phyloP scores from a whole-genome alignment of 1,140 invertebrate genomes.

The Ephestia elutella region DNA sequence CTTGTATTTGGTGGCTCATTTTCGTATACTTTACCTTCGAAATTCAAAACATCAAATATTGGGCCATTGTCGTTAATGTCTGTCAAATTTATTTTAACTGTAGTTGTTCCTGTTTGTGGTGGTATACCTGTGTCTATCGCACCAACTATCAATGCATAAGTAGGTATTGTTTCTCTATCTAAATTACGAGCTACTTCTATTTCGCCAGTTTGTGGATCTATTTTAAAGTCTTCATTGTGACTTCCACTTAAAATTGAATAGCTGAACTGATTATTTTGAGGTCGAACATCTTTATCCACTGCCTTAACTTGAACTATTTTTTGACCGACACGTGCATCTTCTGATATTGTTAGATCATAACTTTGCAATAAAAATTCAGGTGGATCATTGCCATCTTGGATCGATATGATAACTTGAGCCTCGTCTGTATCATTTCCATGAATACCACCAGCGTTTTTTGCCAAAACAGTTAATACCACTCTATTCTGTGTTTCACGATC shows the following conservation, averaged over 20 bases:
- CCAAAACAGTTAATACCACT: constrained; percentile 92
- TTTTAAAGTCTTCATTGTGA: constrained; percentile 86
- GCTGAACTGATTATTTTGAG: constrained; percentile 93
- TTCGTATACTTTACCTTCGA: constrained; percentile 87
- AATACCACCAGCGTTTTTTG: constrained; percentile 95
- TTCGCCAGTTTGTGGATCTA: constrained; percentile 89
- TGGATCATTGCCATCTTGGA: constrained; percentile 96
- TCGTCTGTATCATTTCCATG: constrained; percentile 96
- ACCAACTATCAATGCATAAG: constrained; percentile 88
- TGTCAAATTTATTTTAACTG: constrained; percentile 83
- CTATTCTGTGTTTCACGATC: constrained; percentile 94
- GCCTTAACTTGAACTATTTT: constrained; percentile 88
- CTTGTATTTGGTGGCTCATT: constrained; percentile 90
- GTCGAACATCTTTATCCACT: constrained; percentile 91
- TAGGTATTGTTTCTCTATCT: constrained; percentile 86
- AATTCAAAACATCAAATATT: constrained; percentile 81
- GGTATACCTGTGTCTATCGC: constrained; percentile 92
- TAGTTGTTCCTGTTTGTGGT: constrained; percentile 90
- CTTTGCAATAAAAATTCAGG: constrained; percentile 88
- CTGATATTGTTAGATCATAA: constrained; percentile 86
- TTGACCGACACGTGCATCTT: constrained; percentile 83
- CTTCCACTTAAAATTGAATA: constrained; percentile 93
- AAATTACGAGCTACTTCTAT: constrained; percentile 84
- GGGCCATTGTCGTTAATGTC: constrained; percentile 97
- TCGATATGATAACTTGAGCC: constrained; percentile 92